Base-by-base conservation (phyloP, 2,113 vertebrate species). In the Eidolon helvum region DNA sequence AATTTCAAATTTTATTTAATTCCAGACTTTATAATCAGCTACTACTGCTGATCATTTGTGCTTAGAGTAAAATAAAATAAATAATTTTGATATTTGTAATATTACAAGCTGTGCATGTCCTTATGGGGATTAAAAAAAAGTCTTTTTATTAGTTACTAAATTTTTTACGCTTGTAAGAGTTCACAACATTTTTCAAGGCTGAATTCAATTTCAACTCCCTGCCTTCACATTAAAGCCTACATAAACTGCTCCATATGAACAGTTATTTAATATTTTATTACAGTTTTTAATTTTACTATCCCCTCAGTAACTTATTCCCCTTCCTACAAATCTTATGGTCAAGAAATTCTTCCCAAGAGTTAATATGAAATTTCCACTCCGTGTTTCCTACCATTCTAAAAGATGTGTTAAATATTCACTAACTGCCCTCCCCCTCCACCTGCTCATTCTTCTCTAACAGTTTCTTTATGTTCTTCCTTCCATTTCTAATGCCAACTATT, bases 231-330 rank as follows among this genome's bases (percentile, higher is more conserved):
- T 97, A 98, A 98, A 97, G 86, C 53, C 91, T 95, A 89, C 72
- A 96, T 89, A 95, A 97, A 97, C 77, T 95, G 78, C 93, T 96
- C 43, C 90, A 83, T 94, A 94, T 91, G 82, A 97, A 94, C 88
- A 96, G 96, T 97, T 92, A 95, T 74, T 97, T 95, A 97, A 97
- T 97, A 96, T 97, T 97, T 97, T 97, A 98, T 97, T 97, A 97
- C 48, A 94, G 63, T 91, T 97, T 97, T 98, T 97, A 97, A 97
- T 97, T 98, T 97, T 94, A 97, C 89, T 93, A 87, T 88, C 72
- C 94, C 86, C 87, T 95, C 72, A 97, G 89, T 95, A 97, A 97
- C 91, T 91, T 95, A 96, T 74, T 96, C 85, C 94, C 93, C 38
- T 74, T 86, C 68, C 96, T 97, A 89, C 18, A 74, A 94, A 94